phyloP scores from a whole-genome alignment of 1,140 invertebrate species.

The Pollicipes pollicipes region DNA sequence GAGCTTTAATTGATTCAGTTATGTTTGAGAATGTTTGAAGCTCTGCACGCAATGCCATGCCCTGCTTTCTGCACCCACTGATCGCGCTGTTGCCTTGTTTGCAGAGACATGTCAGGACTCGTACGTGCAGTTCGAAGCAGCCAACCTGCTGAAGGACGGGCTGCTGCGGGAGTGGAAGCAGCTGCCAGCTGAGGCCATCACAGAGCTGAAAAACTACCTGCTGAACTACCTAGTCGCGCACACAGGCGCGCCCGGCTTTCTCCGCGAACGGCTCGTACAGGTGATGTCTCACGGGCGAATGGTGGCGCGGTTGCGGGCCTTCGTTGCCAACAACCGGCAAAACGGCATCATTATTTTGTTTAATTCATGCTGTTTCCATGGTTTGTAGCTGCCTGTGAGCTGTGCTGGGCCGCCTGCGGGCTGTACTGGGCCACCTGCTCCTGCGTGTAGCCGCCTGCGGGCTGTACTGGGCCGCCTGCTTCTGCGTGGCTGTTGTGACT shows the following conservation, averaged over 20 bases:
- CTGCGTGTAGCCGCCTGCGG: conserved; percentile 6
- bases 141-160: conserved; percentile 60
- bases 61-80: too few relatives aligned
- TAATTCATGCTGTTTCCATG: conserved; percentile 3
- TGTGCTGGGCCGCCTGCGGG: not conserved
- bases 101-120: conserved; percentile 53
- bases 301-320: too few relatives aligned
- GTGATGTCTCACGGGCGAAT: conserved; percentile 28
- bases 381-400: conserved; percentile 4
- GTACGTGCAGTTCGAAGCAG: conserved; percentile 72
- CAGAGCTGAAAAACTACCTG: conserved; percentile 54
- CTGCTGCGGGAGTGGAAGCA: conserved; percentile 63
- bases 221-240: conserved; percentile 54
- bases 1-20: too few relatives aligned
- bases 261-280: conserved; percentile 49
- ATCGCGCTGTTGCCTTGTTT: too few relatives aligned
- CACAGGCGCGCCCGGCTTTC: conserved; percentile 36
- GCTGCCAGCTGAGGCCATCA: conserved; percentile 43
- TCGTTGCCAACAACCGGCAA: too few relatives aligned
- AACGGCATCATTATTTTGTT: conserved; percentile 6
- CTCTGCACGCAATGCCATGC: too few relatives aligned
- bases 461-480: not conserved
- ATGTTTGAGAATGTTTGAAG: too few relatives aligned
- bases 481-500: too few relatives aligned
- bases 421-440: conserved; percentile 3